Evolutionary conservation across 1,140 invertebrate genomes (phyloP).

Genomic region (Schmidtea mediterranea): DNA sequence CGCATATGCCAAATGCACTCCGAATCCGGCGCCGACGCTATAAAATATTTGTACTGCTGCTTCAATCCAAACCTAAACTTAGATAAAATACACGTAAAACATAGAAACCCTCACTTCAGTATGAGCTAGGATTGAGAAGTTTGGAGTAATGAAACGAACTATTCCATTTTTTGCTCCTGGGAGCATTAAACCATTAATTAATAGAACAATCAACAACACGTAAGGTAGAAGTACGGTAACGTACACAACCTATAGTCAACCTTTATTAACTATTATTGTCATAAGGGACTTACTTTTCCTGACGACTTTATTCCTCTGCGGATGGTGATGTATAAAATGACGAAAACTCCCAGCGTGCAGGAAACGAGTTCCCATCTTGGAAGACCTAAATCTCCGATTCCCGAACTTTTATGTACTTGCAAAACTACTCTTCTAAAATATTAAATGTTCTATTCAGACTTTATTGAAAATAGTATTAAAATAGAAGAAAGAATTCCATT

Average conservation of each 20-base stretch:
- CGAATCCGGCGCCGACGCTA: slow-evolving; percentile 64
- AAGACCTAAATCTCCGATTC: slow-evolving; percentile 14
- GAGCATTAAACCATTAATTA: slow-evolving; percentile 7
- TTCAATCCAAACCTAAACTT: slow-evolving; percentile 54
- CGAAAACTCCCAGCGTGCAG: slow-evolving; percentile 10
- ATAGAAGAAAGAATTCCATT: too few relatives aligned
- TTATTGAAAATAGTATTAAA: too few relatives aligned
- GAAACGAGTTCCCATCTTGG: slow-evolving; percentile 14
- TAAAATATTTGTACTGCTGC: slow-evolving; percentile 62
- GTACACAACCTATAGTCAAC: slow-evolving; percentile 7
- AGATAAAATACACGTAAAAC: not conserved
- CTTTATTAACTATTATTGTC: too few relatives aligned
- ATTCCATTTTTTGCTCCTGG: slow-evolving; percentile 7
- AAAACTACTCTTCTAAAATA: slow-evolving; percentile 6
- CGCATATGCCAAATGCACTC: slow-evolving; percentile 57
- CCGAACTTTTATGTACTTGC: slow-evolving; percentile 2
- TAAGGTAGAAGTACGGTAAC: slow-evolving; percentile 8
- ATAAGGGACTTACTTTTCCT: slow-evolving; percentile 12
- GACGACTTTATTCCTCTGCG: slow-evolving; percentile 19
- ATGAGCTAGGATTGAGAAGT: not conserved
- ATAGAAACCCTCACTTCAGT: not conserved
- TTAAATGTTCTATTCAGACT: too few relatives aligned
- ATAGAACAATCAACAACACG: slow-evolving; percentile 7
- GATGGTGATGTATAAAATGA: slow-evolving; percentile 17
- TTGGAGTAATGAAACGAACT: slow-evolving; percentile 7